Conservation (phyloP, 2,113 vertebrate genomes). For the Sakesphorus luctuosus region DNA sequence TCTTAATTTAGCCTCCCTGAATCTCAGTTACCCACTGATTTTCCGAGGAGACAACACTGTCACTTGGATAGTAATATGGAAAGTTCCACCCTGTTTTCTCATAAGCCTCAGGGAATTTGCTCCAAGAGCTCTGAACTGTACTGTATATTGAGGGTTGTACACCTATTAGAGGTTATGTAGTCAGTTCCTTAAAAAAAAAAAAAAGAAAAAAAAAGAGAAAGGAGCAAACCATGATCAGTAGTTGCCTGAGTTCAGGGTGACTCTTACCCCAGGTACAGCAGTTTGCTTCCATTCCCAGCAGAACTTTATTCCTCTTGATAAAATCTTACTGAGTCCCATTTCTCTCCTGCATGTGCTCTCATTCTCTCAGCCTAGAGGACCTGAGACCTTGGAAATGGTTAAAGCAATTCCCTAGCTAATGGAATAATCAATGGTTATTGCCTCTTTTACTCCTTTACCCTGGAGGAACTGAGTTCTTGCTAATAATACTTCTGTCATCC, state of each 20-base stretch:
- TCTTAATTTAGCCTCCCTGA: neutral
- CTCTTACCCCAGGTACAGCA: neutral
- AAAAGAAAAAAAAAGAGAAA: neutral
- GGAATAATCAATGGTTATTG: constrained; percentile 34
- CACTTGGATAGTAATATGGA: neutral
- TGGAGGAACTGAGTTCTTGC: neutral
- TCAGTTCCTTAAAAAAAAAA: neutral
- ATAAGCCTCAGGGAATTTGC: neutral
- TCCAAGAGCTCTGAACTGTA: neutral
- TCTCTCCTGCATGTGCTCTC: neutral
- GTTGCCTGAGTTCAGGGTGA: neutral
- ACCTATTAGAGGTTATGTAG: neutral
- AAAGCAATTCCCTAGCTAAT: constrained; percentile 19
- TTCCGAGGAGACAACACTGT: neutral
- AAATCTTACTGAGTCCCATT: neutral
- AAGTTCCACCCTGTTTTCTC: neutral
- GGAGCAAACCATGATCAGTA: neutral
- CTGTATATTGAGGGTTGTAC: neutral
- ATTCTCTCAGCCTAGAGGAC: neutral
- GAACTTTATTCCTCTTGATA: neutral
- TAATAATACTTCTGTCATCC: neutral
- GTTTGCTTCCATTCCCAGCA: neutral
- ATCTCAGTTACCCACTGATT: neutral
- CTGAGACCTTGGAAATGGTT: constrained; percentile 9
- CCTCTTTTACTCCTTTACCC: neutral